Percentiles rank a stretch among this genome's conserved stretches.
These are phyloP conservation scores for Corythornis cristatus DNA, from an alignment of 2,113 vertebrate species.

Conservation along the genomic window DNA sequence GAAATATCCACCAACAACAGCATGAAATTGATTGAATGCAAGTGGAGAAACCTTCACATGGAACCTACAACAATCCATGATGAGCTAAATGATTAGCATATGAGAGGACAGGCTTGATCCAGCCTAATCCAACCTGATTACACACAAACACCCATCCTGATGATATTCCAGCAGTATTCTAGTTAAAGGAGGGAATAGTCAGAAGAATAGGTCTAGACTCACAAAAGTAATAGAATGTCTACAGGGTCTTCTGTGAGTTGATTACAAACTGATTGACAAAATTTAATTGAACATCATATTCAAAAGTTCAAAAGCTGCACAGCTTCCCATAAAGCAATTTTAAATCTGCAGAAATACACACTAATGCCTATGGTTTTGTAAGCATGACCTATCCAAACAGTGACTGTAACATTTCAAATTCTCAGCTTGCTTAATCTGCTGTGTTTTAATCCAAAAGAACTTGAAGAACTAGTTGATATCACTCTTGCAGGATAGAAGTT, in stretches of 20 bases:
- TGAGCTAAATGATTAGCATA: background rate
- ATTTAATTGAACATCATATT: rapidly evolving
- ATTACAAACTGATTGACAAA: background rate
- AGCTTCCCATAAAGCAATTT: background rate
- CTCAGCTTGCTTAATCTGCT: background rate
- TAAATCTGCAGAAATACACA: background rate
- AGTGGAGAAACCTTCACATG: background rate
- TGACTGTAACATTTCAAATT: background rate
- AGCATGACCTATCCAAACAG: background rate
- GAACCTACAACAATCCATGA: background rate
- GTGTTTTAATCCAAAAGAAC: background rate
- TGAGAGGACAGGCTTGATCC: background rate
- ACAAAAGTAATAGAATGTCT: background rate
- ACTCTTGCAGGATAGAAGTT: background rate
- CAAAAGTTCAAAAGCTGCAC: background rate
- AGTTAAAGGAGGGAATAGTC: background rate
- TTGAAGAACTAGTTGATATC: background rate
- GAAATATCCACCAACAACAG: background rate
- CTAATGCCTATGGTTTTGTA: rapidly evolving
- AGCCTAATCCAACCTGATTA: background rate
- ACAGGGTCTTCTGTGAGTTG: background rate
- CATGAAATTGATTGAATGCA: background rate
- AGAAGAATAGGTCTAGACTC: background rate
- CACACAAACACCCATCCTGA: background rate
- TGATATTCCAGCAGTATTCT: background rate